Conservation (phyloP, 2,113 vertebrate species). For the Micronycteris hirsuta region DNA sequence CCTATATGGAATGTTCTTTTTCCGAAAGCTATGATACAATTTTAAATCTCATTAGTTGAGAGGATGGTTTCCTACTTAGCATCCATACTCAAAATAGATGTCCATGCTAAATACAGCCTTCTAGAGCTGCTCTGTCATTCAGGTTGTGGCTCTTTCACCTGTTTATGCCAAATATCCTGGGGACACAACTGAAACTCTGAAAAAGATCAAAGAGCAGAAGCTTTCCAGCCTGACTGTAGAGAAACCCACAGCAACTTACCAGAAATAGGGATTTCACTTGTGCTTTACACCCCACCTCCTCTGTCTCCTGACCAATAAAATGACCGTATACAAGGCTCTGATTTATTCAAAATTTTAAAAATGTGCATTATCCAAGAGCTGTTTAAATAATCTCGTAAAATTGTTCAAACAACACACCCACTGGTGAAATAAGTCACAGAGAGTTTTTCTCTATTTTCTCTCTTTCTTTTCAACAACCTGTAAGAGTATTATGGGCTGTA, state of each 20-base stretch:
- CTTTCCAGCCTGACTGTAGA: not conserved
- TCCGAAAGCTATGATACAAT: not conserved
- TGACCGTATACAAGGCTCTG: not conserved
- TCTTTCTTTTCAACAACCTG: not conserved
- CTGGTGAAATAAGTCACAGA: not conserved
- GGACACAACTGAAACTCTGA: not conserved
- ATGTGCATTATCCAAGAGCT: not conserved
- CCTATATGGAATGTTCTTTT: not conserved
- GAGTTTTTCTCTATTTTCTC: not conserved
- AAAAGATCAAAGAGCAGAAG: not conserved
- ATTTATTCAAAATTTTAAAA: slow-evolving; percentile 19
- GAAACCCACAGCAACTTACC: not conserved
- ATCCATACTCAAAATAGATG: not conserved
- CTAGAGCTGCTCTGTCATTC: not conserved
- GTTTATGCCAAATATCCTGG: not conserved
- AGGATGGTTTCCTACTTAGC: not conserved
- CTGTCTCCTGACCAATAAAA: not conserved
- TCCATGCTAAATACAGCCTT: not conserved
- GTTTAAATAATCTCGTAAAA: not conserved
- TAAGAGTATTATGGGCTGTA: not conserved
- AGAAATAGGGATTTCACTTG: not conserved
- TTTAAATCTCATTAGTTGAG: not conserved
- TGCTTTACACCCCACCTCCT: not conserved
- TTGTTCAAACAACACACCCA: not conserved
- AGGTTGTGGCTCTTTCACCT: not conserved